These are phyloP conservation scores for Hemiscyllium ocellatum DNA, from an alignment of 2,113 vertebrate species.

Conservation along the genomic window DNA sequence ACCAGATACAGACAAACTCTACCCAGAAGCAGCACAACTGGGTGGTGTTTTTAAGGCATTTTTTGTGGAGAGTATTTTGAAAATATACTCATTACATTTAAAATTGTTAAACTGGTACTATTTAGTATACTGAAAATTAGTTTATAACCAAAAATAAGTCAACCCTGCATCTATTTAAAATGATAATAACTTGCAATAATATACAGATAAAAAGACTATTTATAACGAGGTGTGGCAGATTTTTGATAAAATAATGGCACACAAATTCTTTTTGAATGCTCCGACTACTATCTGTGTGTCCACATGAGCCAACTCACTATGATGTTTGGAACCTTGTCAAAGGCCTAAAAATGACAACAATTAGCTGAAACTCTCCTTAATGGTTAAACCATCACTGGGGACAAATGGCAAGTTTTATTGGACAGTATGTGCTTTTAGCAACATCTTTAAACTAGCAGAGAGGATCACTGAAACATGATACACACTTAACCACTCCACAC, in stretches of 20 bases:
- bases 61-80: too few species aligned
- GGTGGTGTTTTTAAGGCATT: too few species aligned
- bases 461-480: neutral
- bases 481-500: neutral
- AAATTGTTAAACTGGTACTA: too few species aligned
- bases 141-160: too few species aligned
- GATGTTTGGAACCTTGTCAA: neutral
- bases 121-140: too few species aligned
- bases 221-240: neutral
- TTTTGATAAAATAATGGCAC: neutral
- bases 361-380: neutral
- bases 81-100: too few species aligned
- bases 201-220: neutral
- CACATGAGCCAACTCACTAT: neutral
- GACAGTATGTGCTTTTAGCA: too few species aligned
- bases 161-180: too few species aligned
- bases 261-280: neutral
- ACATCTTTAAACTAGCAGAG: too few species aligned
- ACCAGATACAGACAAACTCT: too few species aligned
- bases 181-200: neutral
- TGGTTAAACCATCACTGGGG: neutral
- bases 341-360: neutral
- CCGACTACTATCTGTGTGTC: neutral
- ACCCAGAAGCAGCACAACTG: too few species aligned
- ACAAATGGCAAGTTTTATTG: too few species aligned